Conservation (phyloP, 1,140 invertebrate genomes). For the Sycophaga agraensis region DNA sequence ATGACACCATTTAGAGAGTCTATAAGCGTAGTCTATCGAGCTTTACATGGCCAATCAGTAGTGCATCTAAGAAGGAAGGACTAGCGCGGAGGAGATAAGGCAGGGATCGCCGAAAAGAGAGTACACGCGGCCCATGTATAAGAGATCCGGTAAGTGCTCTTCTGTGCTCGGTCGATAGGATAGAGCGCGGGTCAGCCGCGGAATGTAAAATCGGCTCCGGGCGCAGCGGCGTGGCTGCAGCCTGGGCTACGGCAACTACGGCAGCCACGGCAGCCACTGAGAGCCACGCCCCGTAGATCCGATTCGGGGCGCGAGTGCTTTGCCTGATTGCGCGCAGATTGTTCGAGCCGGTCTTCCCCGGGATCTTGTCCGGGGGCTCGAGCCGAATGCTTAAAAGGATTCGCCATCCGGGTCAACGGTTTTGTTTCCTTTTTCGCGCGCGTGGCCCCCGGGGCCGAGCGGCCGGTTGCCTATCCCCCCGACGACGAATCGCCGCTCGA, state of each 20-base stretch:
- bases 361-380: not conserved
- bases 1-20: too few relatives aligned
- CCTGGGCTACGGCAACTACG: not conserved
- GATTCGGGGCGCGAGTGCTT: conserved; percentile 8
- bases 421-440: not conserved
- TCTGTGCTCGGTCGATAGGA: too few relatives aligned
- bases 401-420: conserved; percentile 1
- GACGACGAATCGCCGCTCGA: too few relatives aligned
- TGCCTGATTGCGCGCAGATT: conserved; percentile 2
- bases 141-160: not conserved
- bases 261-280: not conserved
- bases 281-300: not conserved
- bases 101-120: too few relatives aligned
- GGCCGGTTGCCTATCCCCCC: too few relatives aligned
- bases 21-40: too few relatives aligned
- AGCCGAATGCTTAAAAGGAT: not conserved
- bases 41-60: too few relatives aligned
- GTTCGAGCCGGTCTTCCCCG: conserved; percentile 13
- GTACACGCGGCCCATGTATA: not conserved
- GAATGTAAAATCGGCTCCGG: not conserved
- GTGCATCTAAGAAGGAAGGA: too few relatives aligned
- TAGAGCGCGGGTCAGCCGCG: not conserved
- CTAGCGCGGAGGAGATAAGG: too few relatives aligned
- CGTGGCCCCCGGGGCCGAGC: too few relatives aligned
- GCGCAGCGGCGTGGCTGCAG: not conserved